Evolutionary conservation across 30 jellyfish, hydroid and myxozoan genomes (phyloP).

Genomic region (Morbakka virulenta): DNA sequence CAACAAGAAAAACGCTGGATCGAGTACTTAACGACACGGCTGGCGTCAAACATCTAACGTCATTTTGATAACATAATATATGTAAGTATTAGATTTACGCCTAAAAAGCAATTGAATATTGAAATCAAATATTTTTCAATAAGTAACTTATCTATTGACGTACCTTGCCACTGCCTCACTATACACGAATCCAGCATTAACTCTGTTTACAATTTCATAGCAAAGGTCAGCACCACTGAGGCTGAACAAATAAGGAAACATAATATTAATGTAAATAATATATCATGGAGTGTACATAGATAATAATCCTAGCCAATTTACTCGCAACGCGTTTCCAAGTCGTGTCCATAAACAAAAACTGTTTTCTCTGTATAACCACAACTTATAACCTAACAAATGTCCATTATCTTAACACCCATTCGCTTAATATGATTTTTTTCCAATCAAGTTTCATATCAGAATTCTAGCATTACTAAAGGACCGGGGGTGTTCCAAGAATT

Average conservation of each 20-base stretch:
- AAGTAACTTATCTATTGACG: too few species aligned
- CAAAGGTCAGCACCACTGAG: constrained; percentile 89
- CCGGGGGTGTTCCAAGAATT: too few species aligned
- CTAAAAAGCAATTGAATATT: background rate
- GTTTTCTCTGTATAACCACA: too few species aligned
- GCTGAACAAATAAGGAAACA: constrained; percentile 6
- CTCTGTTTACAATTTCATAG: constrained; percentile 88
- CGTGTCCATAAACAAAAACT: background rate
- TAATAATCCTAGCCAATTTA: background rate
- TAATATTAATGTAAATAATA: background rate
- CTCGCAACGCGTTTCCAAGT: background rate
- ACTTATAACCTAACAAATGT: too few species aligned
- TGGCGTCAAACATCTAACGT: too few species aligned
- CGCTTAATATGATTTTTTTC: too few species aligned
- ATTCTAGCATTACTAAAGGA: too few species aligned
- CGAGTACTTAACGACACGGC: too few species aligned
- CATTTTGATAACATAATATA: background rate
- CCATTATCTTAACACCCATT: too few species aligned
- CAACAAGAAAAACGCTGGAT: too few species aligned
- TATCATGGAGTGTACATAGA: background rate
- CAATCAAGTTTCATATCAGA: too few species aligned
- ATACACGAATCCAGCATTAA: constrained; percentile 83
- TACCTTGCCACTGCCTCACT: constrained; percentile 99
- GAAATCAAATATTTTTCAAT: too few species aligned
- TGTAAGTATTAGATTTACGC: background rate